A percentile compares a stretch with the other conserved stretches of the same genome.
phyloP scores from a whole-genome alignment of 1,140 invertebrate species.

The Babylonia areolata region DNA sequence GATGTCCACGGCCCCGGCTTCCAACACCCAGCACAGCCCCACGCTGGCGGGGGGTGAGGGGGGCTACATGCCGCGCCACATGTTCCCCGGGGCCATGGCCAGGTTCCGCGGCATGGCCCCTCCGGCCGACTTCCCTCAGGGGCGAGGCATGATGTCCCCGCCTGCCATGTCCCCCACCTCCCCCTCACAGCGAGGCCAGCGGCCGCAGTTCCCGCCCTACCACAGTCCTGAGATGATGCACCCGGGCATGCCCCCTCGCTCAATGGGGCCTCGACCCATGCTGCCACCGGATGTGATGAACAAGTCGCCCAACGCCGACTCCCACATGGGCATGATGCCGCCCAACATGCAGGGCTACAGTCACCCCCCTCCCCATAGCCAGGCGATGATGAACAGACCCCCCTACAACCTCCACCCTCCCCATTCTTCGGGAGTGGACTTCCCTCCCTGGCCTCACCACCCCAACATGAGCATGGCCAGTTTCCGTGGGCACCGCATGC shows the following conservation, averaged over 20 bases:
- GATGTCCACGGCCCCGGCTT: too few species aligned
- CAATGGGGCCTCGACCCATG: constrained; percentile 27
- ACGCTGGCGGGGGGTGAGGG: constrained; percentile 22
- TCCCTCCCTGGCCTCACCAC: constrained; percentile 34
- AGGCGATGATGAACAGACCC: constrained; percentile 42
- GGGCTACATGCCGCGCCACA: constrained; percentile 34
- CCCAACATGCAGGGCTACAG: constrained; percentile 32
- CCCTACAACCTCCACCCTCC: constrained; percentile 28
- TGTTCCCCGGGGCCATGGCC: constrained; percentile 42
- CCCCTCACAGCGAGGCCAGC: constrained; percentile 26
- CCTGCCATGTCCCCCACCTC: constrained; percentile 39
- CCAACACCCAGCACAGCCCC: constrained; percentile 25
- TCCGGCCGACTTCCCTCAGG: constrained; percentile 30
- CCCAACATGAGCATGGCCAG: constrained; percentile 37
- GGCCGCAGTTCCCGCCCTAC: constrained; percentile 32
- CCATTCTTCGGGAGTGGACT: constrained; percentile 26
- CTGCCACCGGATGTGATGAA: constrained; percentile 32
- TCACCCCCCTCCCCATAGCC: constrained; percentile 36
- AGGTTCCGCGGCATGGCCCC: constrained; percentile 37
- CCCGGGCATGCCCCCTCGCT: constrained; percentile 29
- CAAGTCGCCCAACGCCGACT: not conserved
- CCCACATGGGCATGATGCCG: constrained; percentile 21
- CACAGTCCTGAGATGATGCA: constrained; percentile 35
- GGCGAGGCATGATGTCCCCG: constrained; percentile 36
- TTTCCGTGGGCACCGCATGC: constrained; percentile 43